Percentiles rank a stretch among this genome's conserved stretches.
Conservation (phyloP, 2,113 vertebrate species). For the Lophius piscatorius region DNA sequence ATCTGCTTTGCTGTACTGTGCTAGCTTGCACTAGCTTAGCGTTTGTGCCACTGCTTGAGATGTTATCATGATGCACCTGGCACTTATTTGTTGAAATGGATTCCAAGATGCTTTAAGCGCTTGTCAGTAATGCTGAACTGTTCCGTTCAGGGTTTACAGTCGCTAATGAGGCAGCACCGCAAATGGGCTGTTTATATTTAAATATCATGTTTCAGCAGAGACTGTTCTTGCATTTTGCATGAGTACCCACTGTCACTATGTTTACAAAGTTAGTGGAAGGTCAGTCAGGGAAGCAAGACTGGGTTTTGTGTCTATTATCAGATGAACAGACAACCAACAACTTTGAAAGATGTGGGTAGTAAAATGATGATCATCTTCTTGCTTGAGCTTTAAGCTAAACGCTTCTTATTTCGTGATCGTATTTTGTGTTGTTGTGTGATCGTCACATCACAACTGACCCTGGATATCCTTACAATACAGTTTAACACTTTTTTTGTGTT, state of each 20-base stretch:
- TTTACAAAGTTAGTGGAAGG: conserved; percentile 10
- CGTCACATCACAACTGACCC: too few relatives aligned
- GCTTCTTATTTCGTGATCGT: too few relatives aligned
- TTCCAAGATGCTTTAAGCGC: conserved; percentile 46
- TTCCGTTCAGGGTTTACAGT: conserved; percentile 32
- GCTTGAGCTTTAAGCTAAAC: too few relatives aligned
- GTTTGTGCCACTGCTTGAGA: conserved; percentile 1
- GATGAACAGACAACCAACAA: too few relatives aligned
- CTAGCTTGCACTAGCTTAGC: background rate
- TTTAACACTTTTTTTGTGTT: too few relatives aligned
- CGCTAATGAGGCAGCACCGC: conserved; percentile 45
- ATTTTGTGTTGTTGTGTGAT: too few relatives aligned
- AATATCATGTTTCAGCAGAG: conserved; percentile 19
- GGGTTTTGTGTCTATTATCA: too few relatives aligned
- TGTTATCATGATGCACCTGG: conserved; percentile 38
- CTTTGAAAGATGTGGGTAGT: too few relatives aligned
- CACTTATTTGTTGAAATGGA: conserved; percentile 43
- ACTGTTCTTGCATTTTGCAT: conserved; percentile 48
- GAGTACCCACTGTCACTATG: conserved; percentile 8
- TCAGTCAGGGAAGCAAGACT: too few relatives aligned
- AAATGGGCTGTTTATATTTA: conserved; percentile 15
- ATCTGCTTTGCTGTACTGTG: conserved; percentile 3
- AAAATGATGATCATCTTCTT: too few relatives aligned
- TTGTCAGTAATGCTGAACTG: conserved; percentile 45
- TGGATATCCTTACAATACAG: too few relatives aligned